These are phyloP conservation scores for Archocentrus centrarchus DNA, from an alignment of 2,113 vertebrate species.

Conservation along the genomic window DNA sequence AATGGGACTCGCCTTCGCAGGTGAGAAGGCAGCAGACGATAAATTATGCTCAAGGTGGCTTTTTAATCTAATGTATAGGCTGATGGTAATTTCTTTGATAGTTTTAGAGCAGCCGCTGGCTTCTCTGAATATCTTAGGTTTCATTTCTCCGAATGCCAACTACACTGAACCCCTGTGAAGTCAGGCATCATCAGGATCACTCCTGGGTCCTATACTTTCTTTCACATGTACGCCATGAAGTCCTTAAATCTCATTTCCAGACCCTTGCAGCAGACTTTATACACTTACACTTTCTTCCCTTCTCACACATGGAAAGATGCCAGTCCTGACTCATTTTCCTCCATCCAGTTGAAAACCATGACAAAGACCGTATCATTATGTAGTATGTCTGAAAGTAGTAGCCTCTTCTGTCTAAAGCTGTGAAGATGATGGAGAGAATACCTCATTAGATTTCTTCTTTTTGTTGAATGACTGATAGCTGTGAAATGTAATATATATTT, in stretches of 20 bases:
- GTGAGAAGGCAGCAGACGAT: constrained; percentile 7
- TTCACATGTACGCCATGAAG: constrained; percentile 23
- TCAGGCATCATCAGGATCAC: neutral
- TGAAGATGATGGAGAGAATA: neutral
- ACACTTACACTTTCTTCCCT: neutral
- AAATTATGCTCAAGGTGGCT: constrained; percentile 25
- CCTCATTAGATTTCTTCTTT: neutral
- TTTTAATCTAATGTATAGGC: constrained; percentile 21
- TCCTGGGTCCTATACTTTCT: neutral
- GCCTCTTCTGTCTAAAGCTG: neutral
- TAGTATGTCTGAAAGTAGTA: neutral
- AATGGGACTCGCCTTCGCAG: constrained; percentile 47
- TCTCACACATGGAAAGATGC: constrained; percentile 9
- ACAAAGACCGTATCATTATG: neutral
- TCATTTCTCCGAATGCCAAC: constrained; percentile 16
- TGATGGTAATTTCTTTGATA: constrained; percentile 3
- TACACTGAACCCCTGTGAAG: neutral
- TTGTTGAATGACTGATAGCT: neutral
- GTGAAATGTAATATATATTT: constrained; percentile 7
- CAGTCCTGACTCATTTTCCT: constrained; percentile 1
- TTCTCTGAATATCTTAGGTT: constrained; percentile 2
- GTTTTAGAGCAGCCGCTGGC: constrained; percentile 11
- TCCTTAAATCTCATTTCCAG: constrained; percentile 20
- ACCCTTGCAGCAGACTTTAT: constrained; percentile 3
- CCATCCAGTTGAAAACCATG: neutral